Conservation (phyloP, 37 sponge, comb jelly and placozoan genomes). For the Oopsacas minuta region DNA sequence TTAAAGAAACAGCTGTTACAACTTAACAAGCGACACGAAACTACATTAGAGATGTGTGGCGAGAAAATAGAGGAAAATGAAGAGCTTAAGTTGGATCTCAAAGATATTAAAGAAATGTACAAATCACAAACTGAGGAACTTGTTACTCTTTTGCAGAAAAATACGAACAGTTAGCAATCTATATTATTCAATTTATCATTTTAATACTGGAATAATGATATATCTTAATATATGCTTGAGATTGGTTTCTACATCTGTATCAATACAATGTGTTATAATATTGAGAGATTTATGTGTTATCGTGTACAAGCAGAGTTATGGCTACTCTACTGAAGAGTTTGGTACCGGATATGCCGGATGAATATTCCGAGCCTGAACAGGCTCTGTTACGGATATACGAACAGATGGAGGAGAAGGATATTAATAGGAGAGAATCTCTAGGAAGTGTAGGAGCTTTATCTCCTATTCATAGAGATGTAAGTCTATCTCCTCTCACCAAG, state of each 20-base stretch:
- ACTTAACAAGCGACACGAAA: constrained; percentile 59
- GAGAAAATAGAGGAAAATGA: constrained; percentile 92
- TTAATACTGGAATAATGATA: not conserved
- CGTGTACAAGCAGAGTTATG: too few relatives aligned
- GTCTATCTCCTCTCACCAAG: not conserved
- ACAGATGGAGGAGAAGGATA: not conserved
- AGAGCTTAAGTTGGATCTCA: constrained; percentile 81
- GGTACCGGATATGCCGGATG: not conserved
- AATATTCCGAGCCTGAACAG: not conserved
- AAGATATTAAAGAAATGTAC: constrained; percentile 85
- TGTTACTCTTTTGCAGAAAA: not conserved
- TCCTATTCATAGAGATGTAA: not conserved
- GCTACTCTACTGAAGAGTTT: not conserved
- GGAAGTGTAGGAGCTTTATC: not conserved
- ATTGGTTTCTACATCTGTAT: not conserved
- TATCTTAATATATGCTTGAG: not conserved
- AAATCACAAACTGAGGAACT: constrained; percentile 24
- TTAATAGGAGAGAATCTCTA: not conserved
- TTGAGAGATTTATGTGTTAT: not conserved
- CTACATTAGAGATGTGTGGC: constrained; percentile 94
- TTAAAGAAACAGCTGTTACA: constrained; percentile 41
- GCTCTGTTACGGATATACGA: not conserved
- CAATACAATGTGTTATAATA: not conserved
- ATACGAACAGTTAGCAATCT: too few relatives aligned
- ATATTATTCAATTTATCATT: not conserved